Base-by-base conservation (phyloP, 2,797 vertebrate genomes). In the Gymnoscopelus microlampas region DNA sequence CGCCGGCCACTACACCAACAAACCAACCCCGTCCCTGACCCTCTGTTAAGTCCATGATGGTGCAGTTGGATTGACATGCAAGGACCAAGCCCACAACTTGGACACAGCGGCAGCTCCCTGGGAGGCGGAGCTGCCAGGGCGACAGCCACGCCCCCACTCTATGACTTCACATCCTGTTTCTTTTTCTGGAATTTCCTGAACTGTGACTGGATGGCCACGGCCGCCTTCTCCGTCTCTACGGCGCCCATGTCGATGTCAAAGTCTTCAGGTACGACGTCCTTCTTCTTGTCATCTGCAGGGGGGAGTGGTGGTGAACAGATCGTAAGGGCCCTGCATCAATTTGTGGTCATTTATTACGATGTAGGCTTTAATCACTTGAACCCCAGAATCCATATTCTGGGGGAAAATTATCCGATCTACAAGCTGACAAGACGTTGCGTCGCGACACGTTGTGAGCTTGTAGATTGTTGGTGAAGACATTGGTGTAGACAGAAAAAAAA, bases 131-230 rank as follows among this genome's bases (percentile, higher is more conserved):
- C 89, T 60, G 88, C 84, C 82, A 53, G 65, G 19, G 48, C 50
- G 12, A n/a, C 32, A 5, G 54, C 53, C 47, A 7, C 10, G 0
- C 48, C 61, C 58, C 61, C 58, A 1, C 85, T 70, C 91, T 97
- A 98, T 50, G 94, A 96, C 92, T 98, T 96, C 67, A 94, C 92
- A 1, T 89, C 94, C 90, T 72, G 93, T 90, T 98, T 98, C 92
- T 98, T 98, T 94, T 98, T 98, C 93, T 98, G 97, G 93, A 97
- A 98, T 93, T 97, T 98, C 89, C 97, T 97, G 95, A 98, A 98
- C 93, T 98, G 97, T 12, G 96, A 97, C 88, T 98, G 97, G 92
- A 98, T 98, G 66, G 97, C 96, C 84, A 97, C 95, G 0, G 97
- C 97, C 0, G 97, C 97, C 69, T 94, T 95, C 86, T 96, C 95